Percentiles rank a stretch among this genome's conserved stretches.
These are phyloP conservation scores for Orussus abietinus DNA, from an alignment of 1,140 invertebrate species.

Conservation along the genomic window DNA sequence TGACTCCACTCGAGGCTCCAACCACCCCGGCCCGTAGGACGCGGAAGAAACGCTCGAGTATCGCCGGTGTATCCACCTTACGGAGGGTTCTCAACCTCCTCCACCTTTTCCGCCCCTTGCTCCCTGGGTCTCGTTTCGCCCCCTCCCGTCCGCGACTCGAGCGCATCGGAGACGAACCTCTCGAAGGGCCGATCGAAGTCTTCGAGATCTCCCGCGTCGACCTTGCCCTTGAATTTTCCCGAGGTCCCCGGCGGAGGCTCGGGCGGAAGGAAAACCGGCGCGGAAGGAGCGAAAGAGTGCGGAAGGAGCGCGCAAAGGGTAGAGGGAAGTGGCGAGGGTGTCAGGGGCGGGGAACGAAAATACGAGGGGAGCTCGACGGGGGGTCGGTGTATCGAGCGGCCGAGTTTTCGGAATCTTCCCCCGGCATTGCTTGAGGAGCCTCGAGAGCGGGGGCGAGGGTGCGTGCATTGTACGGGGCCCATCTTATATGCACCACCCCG, in stretches of 20 bases:
- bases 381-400: conserved; percentile 34
- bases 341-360: conserved; percentile 18
- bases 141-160: too few relatives aligned
- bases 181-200: too few relatives aligned
- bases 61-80: conserved; percentile 35
- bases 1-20: conserved; percentile 43
- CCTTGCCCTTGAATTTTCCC: too few relatives aligned
- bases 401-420: conserved; percentile 42
- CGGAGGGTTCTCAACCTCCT: conserved; percentile 32
- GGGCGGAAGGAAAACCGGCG: not conserved
- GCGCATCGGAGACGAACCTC: too few relatives aligned
- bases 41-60: conserved; percentile 39
- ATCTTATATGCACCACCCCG: conserved; percentile 45
- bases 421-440: conserved; percentile 39
- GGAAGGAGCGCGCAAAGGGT: too few relatives aligned
- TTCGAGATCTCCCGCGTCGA: too few relatives aligned
- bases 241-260: not conserved
- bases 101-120: too few relatives aligned
- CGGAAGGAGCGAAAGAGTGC: conserved; percentile 34
- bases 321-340: conserved; percentile 25
- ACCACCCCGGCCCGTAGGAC: conserved; percentile 27
- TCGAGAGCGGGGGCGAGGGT: conserved; percentile 36
- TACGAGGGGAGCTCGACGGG: conserved; percentile 3
- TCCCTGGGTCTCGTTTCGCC: too few relatives aligned
- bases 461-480: conserved; percentile 42